These are phyloP conservation scores for Natator depressus DNA, from an alignment of 2,113 vertebrate species.

Conservation along the genomic window DNA sequence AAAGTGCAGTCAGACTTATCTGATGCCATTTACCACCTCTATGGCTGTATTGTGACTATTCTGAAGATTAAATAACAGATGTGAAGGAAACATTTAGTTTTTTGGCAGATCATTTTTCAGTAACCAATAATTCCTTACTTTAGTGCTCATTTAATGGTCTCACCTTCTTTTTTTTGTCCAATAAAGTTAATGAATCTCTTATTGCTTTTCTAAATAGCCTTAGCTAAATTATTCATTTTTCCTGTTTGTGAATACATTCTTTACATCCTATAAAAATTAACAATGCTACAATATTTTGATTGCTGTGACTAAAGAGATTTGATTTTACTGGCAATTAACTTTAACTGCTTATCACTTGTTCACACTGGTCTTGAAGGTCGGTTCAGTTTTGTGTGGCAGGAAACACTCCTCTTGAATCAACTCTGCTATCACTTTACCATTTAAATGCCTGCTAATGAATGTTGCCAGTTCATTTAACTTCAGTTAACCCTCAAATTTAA, in stretches of 20 bases:
- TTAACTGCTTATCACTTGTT: background rate
- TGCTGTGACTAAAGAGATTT: background rate
- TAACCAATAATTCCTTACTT: background rate
- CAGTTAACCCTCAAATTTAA: background rate
- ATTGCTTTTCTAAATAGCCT: background rate
- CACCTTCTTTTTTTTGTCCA: background rate
- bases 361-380: background rate
- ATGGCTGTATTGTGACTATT: background rate
- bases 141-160: background rate
- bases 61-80: background rate
- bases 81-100: background rate
- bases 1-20: background rate
- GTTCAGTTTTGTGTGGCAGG: background rate
- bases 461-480: background rate
- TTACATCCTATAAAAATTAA: background rate
- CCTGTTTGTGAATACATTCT: background rate
- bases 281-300: background rate
- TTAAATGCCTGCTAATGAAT: background rate
- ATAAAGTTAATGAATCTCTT: background rate
- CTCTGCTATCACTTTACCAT: background rate
- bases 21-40: background rate
- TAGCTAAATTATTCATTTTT: background rate
- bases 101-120: background rate
- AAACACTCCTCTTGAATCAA: background rate
- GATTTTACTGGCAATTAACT: background rate